Conservation (phyloP, 2,888 invertebrate genomes). For the Subacronicta megacephala region DNA sequence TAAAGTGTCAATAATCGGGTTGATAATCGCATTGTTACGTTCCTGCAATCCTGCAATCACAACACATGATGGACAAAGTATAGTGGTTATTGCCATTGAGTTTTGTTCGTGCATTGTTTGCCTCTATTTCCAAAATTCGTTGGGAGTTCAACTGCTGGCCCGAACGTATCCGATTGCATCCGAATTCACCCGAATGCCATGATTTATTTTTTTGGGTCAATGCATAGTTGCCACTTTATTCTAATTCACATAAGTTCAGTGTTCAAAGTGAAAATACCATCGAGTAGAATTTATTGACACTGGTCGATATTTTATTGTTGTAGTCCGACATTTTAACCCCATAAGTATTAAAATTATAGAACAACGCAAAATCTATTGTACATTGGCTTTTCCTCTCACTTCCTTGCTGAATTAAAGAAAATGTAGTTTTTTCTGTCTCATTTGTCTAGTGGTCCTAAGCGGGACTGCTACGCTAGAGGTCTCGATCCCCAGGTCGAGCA, state of each 20-base stretch:
- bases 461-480: too few species aligned
- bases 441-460: too few species aligned
- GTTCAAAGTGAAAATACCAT: constrained; percentile 38
- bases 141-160: constrained; percentile 20
- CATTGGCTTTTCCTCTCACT: too few species aligned
- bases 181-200: constrained; percentile 26
- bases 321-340: constrained; percentile 3
- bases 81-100: constrained; percentile 33
- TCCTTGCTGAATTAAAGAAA: too few species aligned
- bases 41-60: too few species aligned
- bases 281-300: constrained; percentile 36
- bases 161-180: constrained; percentile 28
- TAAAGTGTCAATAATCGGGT: too few species aligned
- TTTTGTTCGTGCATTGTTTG: constrained; percentile 37
- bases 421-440: too few species aligned
- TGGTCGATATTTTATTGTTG: constrained; percentile 19
- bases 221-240: constrained; percentile 45
- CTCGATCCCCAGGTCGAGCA: too few species aligned
- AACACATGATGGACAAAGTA: too few species aligned
- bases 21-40: too few species aligned
- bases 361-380: too few species aligned
- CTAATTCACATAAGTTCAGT: constrained; percentile 49
- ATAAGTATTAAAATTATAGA: too few species aligned
- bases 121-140: constrained; percentile 28
- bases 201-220: constrained; percentile 54